Evolutionary conservation across 2,113 vertebrate genomes (phyloP).

Genomic region (Harpagus bidentatus): DNA sequence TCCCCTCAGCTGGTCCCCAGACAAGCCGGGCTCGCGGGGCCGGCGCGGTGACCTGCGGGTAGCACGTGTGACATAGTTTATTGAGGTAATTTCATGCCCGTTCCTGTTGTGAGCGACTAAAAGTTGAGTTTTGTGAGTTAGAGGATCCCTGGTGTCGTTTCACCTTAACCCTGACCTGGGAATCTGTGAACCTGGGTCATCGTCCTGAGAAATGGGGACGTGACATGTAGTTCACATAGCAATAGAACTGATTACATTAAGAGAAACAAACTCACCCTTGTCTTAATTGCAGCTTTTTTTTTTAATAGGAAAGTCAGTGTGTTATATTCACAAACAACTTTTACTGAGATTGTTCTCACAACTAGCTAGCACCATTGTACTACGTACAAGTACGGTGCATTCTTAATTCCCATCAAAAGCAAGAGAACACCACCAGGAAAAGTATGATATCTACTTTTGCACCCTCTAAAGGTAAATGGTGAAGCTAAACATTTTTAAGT

Average conservation of each 20-base stretch:
- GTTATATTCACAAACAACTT: not conserved
- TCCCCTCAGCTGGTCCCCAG: too few relatives aligned
- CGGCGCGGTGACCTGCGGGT: too few relatives aligned
- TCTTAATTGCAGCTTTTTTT: not conserved
- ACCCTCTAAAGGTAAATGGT: not conserved
- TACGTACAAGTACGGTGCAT: not conserved
- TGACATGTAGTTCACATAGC: not conserved
- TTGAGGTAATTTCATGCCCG: too few relatives aligned
- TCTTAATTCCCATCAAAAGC: not conserved
- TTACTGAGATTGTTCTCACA: not conserved
- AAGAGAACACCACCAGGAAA: not conserved
- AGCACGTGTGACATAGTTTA: too few relatives aligned
- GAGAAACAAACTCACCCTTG: not conserved
- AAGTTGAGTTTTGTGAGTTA: too few relatives aligned
- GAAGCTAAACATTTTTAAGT: not conserved
- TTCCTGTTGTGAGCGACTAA: too few relatives aligned
- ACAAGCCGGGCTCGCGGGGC: too few relatives aligned
- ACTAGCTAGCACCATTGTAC: not conserved
- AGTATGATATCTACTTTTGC: not conserved
- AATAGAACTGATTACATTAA: not conserved
- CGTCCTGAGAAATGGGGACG: too few relatives aligned
- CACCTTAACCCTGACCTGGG: too few relatives aligned
- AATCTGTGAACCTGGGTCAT: accelerated
- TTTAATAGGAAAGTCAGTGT: not conserved
- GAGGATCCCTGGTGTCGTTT: too few relatives aligned